These are phyloP conservation scores for Eilema griseolum DNA, from an alignment of 2,888 invertebrate species.

Conservation along the genomic window DNA sequence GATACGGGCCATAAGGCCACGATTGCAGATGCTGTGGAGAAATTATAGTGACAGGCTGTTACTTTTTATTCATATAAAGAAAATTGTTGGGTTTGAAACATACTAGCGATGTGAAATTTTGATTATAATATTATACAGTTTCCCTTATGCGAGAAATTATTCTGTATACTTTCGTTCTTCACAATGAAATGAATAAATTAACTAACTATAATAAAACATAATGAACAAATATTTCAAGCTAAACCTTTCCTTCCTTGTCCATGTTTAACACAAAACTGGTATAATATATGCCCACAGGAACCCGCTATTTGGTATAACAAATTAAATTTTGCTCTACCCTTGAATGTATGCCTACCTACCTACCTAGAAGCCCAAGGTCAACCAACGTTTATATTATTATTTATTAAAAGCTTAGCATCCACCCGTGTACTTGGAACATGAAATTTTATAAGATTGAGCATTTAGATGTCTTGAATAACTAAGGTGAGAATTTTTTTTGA, in stretches of 20 bases:
- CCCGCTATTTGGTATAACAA: constrained; percentile 32
- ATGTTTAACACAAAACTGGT: constrained; percentile 13
- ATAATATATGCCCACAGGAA: constrained; percentile 8
- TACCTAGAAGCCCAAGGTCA: constrained; percentile 36
- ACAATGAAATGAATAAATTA: constrained; percentile 11
- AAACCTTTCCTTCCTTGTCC: constrained; percentile 11
- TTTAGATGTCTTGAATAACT: constrained; percentile 26
- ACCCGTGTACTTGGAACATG: constrained; percentile 34
- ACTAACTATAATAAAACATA: constrained; percentile 6
- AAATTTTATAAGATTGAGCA: constrained; percentile 44
- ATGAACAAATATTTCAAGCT: neutral
- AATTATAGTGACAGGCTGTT: too few relatives aligned
- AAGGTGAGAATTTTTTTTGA: constrained; percentile 20
- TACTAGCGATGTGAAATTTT: too few relatives aligned
- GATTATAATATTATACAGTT: neutral
- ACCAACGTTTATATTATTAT: constrained; percentile 48
- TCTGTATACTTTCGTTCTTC: neutral
- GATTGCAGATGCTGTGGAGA: too few relatives aligned
- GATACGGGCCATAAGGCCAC: too few relatives aligned
- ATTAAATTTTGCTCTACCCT: constrained; percentile 36
- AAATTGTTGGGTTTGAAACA: too few relatives aligned
- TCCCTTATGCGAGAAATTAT: neutral
- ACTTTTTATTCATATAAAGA: too few relatives aligned
- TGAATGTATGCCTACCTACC: constrained; percentile 30
- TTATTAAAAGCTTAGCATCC: constrained; percentile 45